phyloP scores from a whole-genome alignment of 2,888 invertebrate species.

The Pyrocoelia pectoralis region DNA sequence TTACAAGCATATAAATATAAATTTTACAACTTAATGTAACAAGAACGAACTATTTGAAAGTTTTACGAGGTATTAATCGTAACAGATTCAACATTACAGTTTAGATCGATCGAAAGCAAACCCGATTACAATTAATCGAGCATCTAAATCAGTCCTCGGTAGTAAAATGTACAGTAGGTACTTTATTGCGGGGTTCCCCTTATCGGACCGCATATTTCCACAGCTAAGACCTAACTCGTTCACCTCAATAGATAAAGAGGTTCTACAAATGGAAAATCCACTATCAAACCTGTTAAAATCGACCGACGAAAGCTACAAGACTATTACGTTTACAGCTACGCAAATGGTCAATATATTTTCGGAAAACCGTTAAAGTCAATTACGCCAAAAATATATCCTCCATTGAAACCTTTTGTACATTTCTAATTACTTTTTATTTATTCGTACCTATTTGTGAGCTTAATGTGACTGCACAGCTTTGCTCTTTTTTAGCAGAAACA shows the following conservation, averaged over 20 bases:
- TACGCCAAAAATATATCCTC: constrained; percentile 31
- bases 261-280: constrained; percentile 27
- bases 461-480: constrained; percentile 57
- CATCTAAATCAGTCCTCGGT: constrained; percentile 31
- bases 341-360: constrained; percentile 34
- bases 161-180: constrained; percentile 34
- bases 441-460: constrained; percentile 24
- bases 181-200: constrained; percentile 31
- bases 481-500: constrained; percentile 90
- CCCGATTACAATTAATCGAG: constrained; percentile 30
- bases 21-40: constrained; percentile 29
- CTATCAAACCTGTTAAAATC: constrained; percentile 29
- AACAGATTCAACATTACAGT: constrained; percentile 22
- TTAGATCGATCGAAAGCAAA: constrained; percentile 23
- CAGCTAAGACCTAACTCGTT: constrained; percentile 25
- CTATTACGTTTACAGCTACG: constrained; percentile 30
- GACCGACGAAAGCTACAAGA: constrained; percentile 29
- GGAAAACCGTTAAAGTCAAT: constrained; percentile 37
- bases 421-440: constrained; percentile 10
- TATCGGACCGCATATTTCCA: constrained; percentile 34
- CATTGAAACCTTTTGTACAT: constrained; percentile 9
- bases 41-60: constrained; percentile 31
- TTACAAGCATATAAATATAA: constrained; percentile 22
- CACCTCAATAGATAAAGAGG: constrained; percentile 32
- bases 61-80: constrained; percentile 34